Evolutionary conservation across 2,113 vertebrate species (phyloP).

Genomic region (Xiphophorus maculatus): DNA sequence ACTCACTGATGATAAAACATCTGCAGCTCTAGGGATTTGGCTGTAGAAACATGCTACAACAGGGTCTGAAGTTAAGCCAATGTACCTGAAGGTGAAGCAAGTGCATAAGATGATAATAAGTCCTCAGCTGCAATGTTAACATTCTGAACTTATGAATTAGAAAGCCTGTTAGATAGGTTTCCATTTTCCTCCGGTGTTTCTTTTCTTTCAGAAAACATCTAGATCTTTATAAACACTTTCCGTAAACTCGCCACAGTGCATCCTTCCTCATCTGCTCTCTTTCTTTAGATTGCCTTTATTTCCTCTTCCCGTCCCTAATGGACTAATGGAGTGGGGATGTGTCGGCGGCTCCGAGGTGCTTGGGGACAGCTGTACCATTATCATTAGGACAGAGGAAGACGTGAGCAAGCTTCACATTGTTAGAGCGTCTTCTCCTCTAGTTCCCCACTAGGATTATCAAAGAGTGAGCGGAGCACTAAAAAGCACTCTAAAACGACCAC

Average conservation of each 20-base stretch:
- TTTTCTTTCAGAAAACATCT: constrained; percentile 7
- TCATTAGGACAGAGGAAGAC: constrained; percentile 60
- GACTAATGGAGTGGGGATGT: constrained; percentile 50
- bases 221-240: constrained; percentile 21
- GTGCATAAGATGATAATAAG: constrained; percentile 6
- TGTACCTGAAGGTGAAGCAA: constrained; percentile 1
- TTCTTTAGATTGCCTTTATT: constrained; percentile 6
- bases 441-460: constrained; percentile 60
- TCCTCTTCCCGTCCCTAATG: constrained; percentile 41
- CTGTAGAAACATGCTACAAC: constrained; percentile 27
- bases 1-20: constrained; percentile 36
- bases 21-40: constrained; percentile 34
- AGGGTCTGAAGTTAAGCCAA: constrained; percentile 18
- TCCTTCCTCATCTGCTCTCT: not conserved
- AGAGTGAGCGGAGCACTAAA: constrained; percentile 46
- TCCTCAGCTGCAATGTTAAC: constrained; percentile 11
- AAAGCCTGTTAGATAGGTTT: constrained; percentile 18
- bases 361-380: constrained; percentile 55
- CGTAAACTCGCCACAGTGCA: constrained; percentile 14
- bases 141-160: constrained; percentile 25
- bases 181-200: not conserved
- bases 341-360: constrained; percentile 48
- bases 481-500: constrained; percentile 41
- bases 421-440: constrained; percentile 34
- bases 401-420: constrained; percentile 50